Evolutionary conservation across 2,797 vertebrate species (phyloP).

Genomic region (Masticophis lateralis): DNA sequence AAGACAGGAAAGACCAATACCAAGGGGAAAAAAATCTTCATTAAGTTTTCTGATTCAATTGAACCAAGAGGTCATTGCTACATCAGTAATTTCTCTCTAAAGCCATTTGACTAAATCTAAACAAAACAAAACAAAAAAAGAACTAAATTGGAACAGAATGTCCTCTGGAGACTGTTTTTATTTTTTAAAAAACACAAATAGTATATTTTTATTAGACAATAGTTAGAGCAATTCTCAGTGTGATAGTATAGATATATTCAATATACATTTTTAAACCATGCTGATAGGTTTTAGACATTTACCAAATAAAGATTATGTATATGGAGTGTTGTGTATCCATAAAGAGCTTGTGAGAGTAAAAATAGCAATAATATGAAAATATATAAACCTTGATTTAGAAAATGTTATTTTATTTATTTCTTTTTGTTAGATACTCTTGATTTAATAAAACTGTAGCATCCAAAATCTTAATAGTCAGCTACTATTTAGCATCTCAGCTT

Average conservation of each 20-base stretch:
- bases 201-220: slow-evolving; percentile 51
- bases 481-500: slow-evolving; percentile 64
- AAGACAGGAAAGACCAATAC: slow-evolving; percentile 57
- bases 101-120: slow-evolving; percentile 66
- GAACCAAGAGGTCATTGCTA: slow-evolving; percentile 69
- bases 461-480: slow-evolving; percentile 55
- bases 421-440: not conserved
- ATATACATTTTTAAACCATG: not conserved
- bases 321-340: not conserved
- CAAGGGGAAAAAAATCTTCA: slow-evolving; percentile 57
- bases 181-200: slow-evolving; percentile 57
- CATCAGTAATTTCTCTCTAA: slow-evolving; percentile 71
- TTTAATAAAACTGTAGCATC: slow-evolving; percentile 38
- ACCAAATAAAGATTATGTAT: not conserved
- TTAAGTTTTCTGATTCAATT: slow-evolving; percentile 72
- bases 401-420: not conserved
- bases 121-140: slow-evolving; percentile 49
- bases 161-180: slow-evolving; percentile 58
- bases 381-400: not conserved
- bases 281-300: not conserved
- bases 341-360: not conserved
- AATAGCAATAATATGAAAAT: not conserved
- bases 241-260: not conserved
- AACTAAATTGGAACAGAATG: slow-evolving; percentile 51
- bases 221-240: slow-evolving; percentile 60